Evolutionary conservation across 2,113 vertebrate species (phyloP), one percentile per base, ranked within the genome.

Genomic region (Tor tambroides): DNA sequence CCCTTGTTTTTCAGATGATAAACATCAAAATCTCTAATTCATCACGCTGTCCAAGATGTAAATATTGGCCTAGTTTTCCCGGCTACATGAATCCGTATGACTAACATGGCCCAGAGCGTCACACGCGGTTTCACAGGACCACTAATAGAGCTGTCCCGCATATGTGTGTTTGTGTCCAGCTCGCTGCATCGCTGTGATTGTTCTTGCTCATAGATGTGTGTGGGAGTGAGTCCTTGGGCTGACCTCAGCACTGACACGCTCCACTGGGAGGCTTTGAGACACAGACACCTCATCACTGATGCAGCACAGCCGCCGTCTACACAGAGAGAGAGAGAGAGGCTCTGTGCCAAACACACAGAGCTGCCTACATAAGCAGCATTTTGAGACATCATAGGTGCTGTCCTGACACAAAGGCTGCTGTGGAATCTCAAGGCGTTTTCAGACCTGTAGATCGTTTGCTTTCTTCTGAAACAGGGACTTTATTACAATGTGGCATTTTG

Each of bases 271-370:
- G 90, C 91, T 91, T 89, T 87, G 87, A 91, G 92, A 92, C 91
- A 85, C 88, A 95, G 93, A 94, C 93, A 93, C 91, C 94, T 95
- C 94, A 95, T 95, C 94, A 94, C 89, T 90, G 92, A 95, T 95
- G 95, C 95, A 94, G 92, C 90, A 89, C 90, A 93, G 93, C 83
- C 74, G 85, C 87, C 91, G 92, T 94, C 94, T 94, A 93, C 92
- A 92, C 91, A 85, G 76, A 65, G 79, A 63, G 71, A 61, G 46
- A 69, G 71, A 87, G 59, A 65, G 15, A 46, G 51, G 49, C 59
- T 32, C 77, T 89, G 84, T 65, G 12, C 28, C 76, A 56, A 10
- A 61, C 32, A 32, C 21, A 26, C 21, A n/a, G 28, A 41, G 78
- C 28, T 51, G 80, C 63, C 17, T 51, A 51, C 28, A 69, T n/a